A percentile compares a stretch with the other conserved stretches of the same genome.
Evolutionary conservation across 1,140 invertebrate species (phyloP).

Genomic region (Leptonema lineaticorne): DNA sequence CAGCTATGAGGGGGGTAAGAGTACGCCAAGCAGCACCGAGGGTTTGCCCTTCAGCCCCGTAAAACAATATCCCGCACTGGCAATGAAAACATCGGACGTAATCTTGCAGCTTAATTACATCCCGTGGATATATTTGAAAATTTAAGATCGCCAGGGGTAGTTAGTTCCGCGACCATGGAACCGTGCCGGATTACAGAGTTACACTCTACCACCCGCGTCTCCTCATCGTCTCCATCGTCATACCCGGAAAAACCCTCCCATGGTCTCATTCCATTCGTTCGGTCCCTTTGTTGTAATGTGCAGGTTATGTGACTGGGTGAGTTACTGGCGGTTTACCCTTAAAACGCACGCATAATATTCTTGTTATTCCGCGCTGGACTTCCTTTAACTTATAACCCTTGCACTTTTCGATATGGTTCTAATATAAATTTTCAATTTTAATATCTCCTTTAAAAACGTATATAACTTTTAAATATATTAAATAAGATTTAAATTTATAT

Average conservation of each 20-base stretch:
- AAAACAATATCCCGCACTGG: slow-evolving; percentile 20
- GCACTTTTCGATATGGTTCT: too few relatives aligned
- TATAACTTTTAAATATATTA: too few relatives aligned
- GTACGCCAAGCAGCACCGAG: not conserved
- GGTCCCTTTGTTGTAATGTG: not conserved
- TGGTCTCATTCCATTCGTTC: not conserved
- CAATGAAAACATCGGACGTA: slow-evolving; percentile 24
- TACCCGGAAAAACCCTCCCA: too few relatives aligned
- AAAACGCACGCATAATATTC: not conserved
- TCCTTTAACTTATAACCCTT: too few relatives aligned
- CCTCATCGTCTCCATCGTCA: not conserved
- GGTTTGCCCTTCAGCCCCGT: not conserved
- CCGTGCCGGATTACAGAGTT: slow-evolving; percentile 13
- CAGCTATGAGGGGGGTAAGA: not conserved
- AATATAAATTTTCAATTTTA: too few relatives aligned
- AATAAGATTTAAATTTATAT: too few relatives aligned
- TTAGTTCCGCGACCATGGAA: slow-evolving; percentile 15
- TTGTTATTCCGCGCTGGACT: not conserved
- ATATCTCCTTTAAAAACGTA: too few relatives aligned
- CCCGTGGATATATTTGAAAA: slow-evolving; percentile 25
- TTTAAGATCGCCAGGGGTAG: slow-evolving; percentile 22
- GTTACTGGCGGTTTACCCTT: slow-evolving; percentile 3
- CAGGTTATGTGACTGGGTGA: slow-evolving; percentile 10
- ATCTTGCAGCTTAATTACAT: slow-evolving; percentile 26
- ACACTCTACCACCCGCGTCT: not conserved